A percentile compares a stretch with the other conserved stretches of the same genome.
These are phyloP conservation scores for Thalpophila matura DNA, from an alignment of 2,888 invertebrate genomes.

Conservation along the genomic window DNA sequence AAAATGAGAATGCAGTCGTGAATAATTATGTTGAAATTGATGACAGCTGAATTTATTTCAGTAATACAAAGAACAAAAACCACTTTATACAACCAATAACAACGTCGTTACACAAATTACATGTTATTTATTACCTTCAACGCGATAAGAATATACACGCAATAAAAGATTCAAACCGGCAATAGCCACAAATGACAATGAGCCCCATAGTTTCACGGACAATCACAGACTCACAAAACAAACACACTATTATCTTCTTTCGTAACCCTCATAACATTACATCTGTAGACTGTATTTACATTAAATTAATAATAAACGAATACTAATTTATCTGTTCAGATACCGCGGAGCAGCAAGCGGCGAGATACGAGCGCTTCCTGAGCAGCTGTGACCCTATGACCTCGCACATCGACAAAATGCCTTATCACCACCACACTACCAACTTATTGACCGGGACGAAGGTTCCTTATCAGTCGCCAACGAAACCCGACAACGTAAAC, in stretches of 20 bases:
- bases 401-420: constrained; percentile 82
- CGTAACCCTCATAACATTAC: constrained; percentile 49
- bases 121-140: constrained; percentile 42
- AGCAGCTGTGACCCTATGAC: constrained; percentile 86
- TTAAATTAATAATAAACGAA: constrained; percentile 69
- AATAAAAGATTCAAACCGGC: constrained; percentile 34
- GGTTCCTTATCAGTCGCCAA: constrained; percentile 76
- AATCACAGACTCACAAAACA: constrained; percentile 41
- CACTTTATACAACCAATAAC: constrained; percentile 16
- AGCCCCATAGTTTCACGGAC: constrained; percentile 38
- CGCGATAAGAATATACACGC: constrained; percentile 31
- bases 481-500: constrained; percentile 74
- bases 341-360: constrained; percentile 70
- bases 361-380: constrained; percentile 85
- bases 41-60: too few species aligned
- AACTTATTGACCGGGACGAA: constrained; percentile 72
- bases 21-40: too few species aligned
- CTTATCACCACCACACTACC: constrained; percentile 78
- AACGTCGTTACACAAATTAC: constrained; percentile 31
- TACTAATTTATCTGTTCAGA: constrained; percentile 80
- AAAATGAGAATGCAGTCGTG: too few species aligned
- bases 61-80: too few species aligned
- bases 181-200: constrained; percentile 31
- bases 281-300: constrained; percentile 61
- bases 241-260: constrained; percentile 58